Evolutionary conservation across 1,140 invertebrate genomes (phyloP).

Genomic region (Megathymus violae): DNA sequence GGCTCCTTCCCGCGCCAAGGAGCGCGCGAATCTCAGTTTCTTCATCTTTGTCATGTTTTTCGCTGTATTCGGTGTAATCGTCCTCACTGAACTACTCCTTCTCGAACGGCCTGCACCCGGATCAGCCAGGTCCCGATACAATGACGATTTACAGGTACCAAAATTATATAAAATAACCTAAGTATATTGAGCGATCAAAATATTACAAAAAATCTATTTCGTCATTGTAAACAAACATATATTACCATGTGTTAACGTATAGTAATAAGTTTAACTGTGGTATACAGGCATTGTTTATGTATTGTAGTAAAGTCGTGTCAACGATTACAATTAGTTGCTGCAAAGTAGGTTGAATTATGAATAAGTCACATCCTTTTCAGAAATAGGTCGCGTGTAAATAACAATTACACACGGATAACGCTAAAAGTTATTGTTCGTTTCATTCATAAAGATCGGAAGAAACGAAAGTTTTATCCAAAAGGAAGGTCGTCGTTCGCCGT

Average conservation of each 20-base stretch:
- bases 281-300: too few relatives aligned
- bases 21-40: constrained; percentile 93
- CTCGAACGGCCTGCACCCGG: constrained; percentile 85
- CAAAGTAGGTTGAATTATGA: background rate
- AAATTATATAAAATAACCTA: too few relatives aligned
- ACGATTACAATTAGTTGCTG: background rate
- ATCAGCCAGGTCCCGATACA: constrained; percentile 73
- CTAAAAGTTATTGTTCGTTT: background rate
- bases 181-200: constrained; percentile 21
- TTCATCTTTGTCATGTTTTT: constrained; percentile 95
- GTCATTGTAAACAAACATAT: background rate
- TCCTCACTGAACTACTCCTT: constrained; percentile 92
- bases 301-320: too few relatives aligned
- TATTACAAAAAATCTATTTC: background rate
- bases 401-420: background rate
- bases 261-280: too few relatives aligned
- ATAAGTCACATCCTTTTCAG: background rate
- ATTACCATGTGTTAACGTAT: too few relatives aligned
- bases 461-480: background rate
- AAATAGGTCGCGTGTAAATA: background rate
- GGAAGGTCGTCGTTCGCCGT: background rate
- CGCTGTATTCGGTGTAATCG: constrained; percentile 93
- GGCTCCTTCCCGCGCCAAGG: constrained; percentile 84
- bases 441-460: background rate
- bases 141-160: constrained; percentile 85